Percentiles rank a stretch among this genome's conserved stretches.
These are phyloP conservation scores for Graptemys geographica DNA, from an alignment of 2,797 vertebrate species.

Conservation along the genomic window DNA sequence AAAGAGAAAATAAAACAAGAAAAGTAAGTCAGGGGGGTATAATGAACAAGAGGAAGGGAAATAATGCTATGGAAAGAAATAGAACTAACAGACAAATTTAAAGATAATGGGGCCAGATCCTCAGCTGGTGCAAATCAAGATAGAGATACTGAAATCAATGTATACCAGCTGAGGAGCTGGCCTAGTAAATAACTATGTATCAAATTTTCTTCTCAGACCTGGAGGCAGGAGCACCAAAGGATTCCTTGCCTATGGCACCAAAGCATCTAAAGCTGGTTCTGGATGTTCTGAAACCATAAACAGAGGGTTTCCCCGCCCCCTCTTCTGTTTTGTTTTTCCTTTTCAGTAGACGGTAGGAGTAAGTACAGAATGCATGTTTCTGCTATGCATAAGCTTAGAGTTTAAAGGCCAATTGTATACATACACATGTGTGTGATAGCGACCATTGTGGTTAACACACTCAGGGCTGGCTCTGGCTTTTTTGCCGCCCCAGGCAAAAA, in stretches of 20 bases:
- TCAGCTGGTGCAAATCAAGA: not conserved
- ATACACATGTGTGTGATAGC: not conserved
- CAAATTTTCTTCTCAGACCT: too few relatives aligned
- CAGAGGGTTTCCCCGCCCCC: too few relatives aligned
- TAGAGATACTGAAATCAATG: not conserved
- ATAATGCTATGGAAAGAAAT: not conserved
- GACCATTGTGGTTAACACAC: not conserved
- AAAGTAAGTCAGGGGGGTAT: not conserved
- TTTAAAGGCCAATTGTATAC: not conserved
- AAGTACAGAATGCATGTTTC: too few relatives aligned
- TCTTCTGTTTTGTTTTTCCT: too few relatives aligned
- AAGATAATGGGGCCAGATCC: not conserved
- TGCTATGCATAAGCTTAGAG: not conserved
- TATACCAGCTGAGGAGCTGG: not conserved
- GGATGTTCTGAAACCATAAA: too few relatives aligned
- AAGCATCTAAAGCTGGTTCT: too few relatives aligned
- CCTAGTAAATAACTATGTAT: not conserved
- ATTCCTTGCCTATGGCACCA: too few relatives aligned
- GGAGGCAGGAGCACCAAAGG: too few relatives aligned
- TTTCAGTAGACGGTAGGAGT: too few relatives aligned
- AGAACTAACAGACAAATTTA: not conserved
- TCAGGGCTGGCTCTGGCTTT: too few relatives aligned
- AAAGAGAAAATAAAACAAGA: not conserved
- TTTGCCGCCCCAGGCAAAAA: too few relatives aligned
- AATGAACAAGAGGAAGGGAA: not conserved